A percentile compares a stretch with the other conserved stretches of the same genome.
Conservation (phyloP, 37 sponge, comb jelly and placozoan genomes). For the Eunapius fragilis region DNA sequence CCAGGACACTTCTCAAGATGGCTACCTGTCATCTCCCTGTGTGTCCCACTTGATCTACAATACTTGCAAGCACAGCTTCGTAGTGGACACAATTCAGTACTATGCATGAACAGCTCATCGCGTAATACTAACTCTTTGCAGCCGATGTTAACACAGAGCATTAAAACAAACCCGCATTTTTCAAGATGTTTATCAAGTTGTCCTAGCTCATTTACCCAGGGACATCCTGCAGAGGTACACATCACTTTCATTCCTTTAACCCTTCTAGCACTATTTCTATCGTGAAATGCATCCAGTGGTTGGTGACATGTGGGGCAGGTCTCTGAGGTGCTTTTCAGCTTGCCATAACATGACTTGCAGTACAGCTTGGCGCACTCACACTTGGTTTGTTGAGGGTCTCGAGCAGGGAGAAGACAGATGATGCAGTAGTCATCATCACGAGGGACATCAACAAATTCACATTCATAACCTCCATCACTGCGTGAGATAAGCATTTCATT, state of each 20-base stretch:
- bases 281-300: no score
- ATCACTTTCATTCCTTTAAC: slow-evolving; percentile 3
- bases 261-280: background rate
- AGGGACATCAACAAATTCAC: no score
- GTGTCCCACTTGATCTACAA: slow-evolving; percentile 10
- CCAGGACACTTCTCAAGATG: slow-evolving; percentile 28
- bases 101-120: slow-evolving; percentile 11
- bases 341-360: no score
- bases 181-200: slow-evolving; percentile 1
- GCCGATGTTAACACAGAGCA: slow-evolving; percentile 28
- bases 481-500: no score
- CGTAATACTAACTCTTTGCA: background rate
- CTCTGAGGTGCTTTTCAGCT: no score
- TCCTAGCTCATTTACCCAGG: slow-evolving; percentile 35
- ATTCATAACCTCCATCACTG: no score
- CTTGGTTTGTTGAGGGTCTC: no score
- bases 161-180: background rate
- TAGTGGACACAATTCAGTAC: background rate
- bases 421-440: no score
- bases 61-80: slow-evolving; percentile 27
- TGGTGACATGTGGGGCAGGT: no score
- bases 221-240: slow-evolving; percentile 19
- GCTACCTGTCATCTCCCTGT: slow-evolving; percentile 12
- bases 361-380: no score
- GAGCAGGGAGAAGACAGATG: no score